Percentiles rank a stretch among this genome's conserved stretches.
phyloP scores from a whole-genome alignment of 2,113 vertebrate species.

The Neomonachus schauinslandi region DNA sequence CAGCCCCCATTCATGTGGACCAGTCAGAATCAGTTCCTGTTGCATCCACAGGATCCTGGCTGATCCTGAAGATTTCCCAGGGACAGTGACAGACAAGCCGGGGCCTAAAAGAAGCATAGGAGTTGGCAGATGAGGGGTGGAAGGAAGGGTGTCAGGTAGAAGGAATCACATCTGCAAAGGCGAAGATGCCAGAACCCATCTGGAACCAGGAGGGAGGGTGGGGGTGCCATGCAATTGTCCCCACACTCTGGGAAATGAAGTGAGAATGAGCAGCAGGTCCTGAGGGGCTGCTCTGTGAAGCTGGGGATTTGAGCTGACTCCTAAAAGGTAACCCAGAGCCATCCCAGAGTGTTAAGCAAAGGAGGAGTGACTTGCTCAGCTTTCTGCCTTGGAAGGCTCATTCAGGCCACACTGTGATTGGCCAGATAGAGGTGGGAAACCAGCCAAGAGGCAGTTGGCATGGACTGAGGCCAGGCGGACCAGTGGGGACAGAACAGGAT shows the following conservation, averaged over 20 bases:
- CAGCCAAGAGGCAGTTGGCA: not conserved
- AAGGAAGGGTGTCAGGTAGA: not conserved
- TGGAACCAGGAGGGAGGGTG: not conserved
- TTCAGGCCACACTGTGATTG: not conserved
- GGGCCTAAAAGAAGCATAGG: not conserved
- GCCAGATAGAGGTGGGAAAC: not conserved
- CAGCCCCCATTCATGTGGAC: not conserved
- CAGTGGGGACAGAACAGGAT: not conserved
- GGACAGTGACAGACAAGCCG: not conserved
- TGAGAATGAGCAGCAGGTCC: not conserved
- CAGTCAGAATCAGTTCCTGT: not conserved
- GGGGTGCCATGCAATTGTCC: not conserved
- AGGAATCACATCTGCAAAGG: not conserved
- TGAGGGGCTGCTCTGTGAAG: not conserved
- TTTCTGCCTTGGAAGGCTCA: not conserved
- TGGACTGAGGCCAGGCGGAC: not conserved
- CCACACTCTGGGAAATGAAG: not conserved
- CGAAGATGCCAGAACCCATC: not conserved
- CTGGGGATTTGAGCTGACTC: not conserved
- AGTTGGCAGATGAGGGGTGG: not conserved
- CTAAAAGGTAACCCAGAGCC: not conserved
- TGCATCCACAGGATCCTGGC: not conserved
- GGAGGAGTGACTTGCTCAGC: not conserved
- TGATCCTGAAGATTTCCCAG: not conserved
- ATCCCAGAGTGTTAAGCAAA: not conserved